These are phyloP conservation scores for Cryptus armator DNA, from an alignment of 2,888 invertebrate genomes.

Conservation along the genomic window DNA sequence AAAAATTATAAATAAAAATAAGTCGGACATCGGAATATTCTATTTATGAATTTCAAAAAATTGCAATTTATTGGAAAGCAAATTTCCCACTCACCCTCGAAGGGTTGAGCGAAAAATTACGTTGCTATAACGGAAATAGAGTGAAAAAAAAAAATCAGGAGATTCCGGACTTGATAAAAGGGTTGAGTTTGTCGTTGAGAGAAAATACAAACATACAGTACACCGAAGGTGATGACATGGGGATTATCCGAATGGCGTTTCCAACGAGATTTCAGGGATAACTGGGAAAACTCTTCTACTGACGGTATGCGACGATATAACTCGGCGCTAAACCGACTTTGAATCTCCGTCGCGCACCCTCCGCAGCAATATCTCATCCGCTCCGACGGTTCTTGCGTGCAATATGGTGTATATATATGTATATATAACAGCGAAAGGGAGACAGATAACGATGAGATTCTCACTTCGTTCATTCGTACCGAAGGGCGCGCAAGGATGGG, in stretches of 20 bases:
- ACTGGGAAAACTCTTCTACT: conserved; percentile 12
- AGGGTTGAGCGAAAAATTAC: too few relatives aligned
- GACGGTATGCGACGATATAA: not conserved
- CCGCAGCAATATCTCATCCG: conserved; percentile 12
- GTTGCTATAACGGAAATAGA: too few relatives aligned
- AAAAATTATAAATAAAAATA: too few relatives aligned
- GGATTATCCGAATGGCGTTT: conserved; percentile 24
- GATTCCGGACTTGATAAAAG: not conserved
- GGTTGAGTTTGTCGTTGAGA: not conserved
- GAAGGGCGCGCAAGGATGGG: conserved; percentile 26
- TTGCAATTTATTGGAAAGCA: too few relatives aligned
- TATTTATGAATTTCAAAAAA: too few relatives aligned
- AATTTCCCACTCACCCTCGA: too few relatives aligned
- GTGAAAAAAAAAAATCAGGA: too few relatives aligned
- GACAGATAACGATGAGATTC: conserved; percentile 11
- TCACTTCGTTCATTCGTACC: not conserved
- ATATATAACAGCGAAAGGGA: not conserved
- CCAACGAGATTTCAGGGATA: conserved; percentile 5
- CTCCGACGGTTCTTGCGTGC: conserved; percentile 13
- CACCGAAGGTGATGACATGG: conserved; percentile 4
- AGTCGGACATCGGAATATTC: too few relatives aligned
- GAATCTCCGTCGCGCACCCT: not conserved
- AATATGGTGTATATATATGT: not conserved
- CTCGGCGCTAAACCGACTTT: conserved; percentile 21
- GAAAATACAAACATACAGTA: not conserved